Evolutionary conservation across 2,113 vertebrate genomes (phyloP).

Genomic region (Megaceryle maxima): DNA sequence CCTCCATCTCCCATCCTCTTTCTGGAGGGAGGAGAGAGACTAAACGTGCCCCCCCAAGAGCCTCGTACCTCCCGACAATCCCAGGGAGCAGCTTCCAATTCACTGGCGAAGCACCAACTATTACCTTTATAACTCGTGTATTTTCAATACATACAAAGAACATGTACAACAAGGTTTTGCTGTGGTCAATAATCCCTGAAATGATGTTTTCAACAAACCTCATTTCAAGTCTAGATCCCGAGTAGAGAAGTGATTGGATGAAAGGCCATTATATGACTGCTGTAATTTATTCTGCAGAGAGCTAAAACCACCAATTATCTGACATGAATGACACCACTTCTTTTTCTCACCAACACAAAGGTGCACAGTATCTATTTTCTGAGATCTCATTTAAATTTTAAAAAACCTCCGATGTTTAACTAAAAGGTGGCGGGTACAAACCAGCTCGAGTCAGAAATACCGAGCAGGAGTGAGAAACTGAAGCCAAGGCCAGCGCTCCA

Average conservation of each 20-base stretch:
- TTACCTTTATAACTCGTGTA: slow-evolving; percentile 48
- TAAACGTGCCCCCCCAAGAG: not conserved
- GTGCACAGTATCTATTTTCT: slow-evolving; percentile 66
- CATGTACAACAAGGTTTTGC: slow-evolving; percentile 69
- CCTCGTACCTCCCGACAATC: not conserved
- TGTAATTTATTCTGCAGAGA: slow-evolving; percentile 65
- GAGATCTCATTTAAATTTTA: slow-evolving; percentile 68
- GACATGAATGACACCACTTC: slow-evolving; percentile 74
- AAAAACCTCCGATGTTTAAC: slow-evolving; percentile 58
- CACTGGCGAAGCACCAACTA: slow-evolving; percentile 40
- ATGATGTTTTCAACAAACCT: slow-evolving; percentile 68
- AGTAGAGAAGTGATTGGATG: slow-evolving; percentile 65
- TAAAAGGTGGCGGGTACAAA: slow-evolving; percentile 39
- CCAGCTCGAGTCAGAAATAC: slow-evolving; percentile 16
- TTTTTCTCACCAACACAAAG: slow-evolving; percentile 71
- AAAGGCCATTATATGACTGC: slow-evolving; percentile 58
- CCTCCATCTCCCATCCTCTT: not conserved
- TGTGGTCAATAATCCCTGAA: slow-evolving; percentile 64
- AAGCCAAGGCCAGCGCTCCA: not conserved
- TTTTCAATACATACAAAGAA: slow-evolving; percentile 69
- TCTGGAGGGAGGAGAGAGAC: not conserved
- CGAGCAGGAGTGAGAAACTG: not conserved
- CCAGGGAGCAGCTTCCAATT: not conserved
- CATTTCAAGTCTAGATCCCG: slow-evolving; percentile 63
- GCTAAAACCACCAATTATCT: slow-evolving; percentile 71